Evolutionary conservation across 2,797 vertebrate genomes (phyloP).

Genomic region (Moxostoma hubbsi): DNA sequence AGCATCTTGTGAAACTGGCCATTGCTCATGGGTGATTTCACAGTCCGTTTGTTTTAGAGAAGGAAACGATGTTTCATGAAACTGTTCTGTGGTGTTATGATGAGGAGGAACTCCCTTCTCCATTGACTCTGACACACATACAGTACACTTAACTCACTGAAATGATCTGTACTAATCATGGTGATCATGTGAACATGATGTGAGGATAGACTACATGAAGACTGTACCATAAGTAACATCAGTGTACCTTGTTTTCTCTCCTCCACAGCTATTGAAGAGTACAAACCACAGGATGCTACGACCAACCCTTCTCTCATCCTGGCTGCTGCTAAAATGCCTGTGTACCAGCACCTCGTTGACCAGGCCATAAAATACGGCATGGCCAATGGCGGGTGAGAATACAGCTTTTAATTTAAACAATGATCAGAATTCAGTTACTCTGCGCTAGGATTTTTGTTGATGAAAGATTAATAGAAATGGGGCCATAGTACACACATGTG

Average conservation of each 20-base stretch:
- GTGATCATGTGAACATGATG: too few species aligned
- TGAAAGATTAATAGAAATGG: too few species aligned
- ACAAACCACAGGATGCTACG: conserved; percentile 96
- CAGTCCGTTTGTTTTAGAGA: conserved; percentile 17
- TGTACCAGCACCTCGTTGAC: conserved; percentile 87
- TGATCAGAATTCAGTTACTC: too few species aligned
- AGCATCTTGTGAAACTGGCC: neutral
- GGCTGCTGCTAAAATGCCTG: conserved; percentile 92
- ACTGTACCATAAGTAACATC: neutral
- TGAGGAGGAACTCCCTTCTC: neutral
- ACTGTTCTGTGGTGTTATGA: conserved; percentile 16
- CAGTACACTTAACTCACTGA: too few species aligned
- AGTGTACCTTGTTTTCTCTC: neutral
- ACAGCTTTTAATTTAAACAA: too few species aligned
- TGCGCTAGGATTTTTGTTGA: too few species aligned
- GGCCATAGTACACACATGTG: too few species aligned
- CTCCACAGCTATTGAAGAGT: conserved; percentile 90
- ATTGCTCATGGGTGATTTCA: neutral
- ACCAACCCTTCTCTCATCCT: conserved; percentile 97
- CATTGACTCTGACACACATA: too few species aligned
- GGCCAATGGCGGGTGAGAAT: conserved; percentile 86
- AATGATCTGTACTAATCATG: too few species aligned
- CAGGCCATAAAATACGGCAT: conserved; percentile 89
- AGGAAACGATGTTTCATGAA: neutral
- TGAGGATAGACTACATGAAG: too few species aligned